Evolutionary conservation across 1,140 invertebrate species (phyloP), one percentile per base, ranked within the genome.

Genomic region (Diploscapter pachys): DNA sequence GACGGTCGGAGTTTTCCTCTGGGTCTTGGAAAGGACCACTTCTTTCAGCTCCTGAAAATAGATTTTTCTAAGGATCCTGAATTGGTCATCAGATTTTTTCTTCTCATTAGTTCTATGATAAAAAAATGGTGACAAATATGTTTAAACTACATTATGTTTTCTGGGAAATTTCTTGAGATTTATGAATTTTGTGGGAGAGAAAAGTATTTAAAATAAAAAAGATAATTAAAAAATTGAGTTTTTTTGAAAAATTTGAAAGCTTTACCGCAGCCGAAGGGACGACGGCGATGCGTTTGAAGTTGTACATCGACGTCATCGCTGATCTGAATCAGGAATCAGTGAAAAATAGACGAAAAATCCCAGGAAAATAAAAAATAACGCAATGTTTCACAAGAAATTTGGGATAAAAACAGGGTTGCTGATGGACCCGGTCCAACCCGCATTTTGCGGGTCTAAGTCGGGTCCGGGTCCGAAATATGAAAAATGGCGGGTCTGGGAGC

Each of bases 1-100:
- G 75, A 99, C 96, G 62, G 96, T 99, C 31, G 96, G 96, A 4
- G 96, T 99, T 88, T 99, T 98, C 6, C 97, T 89, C 88, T 99
- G 96, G 51, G 95, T 98, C 89, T 98, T 99, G 59, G 96, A 99
- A 85, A 99, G 88, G 76, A 96, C 95, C 83, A 99, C 96, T 89
- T 99, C 95, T 78, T 98, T 91, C 81, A 99, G 96, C 84, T 98
- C 96, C 95, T 96, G 87, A 76, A 90, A 78, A 53, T 88, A 86
- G 74, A 82, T 51, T 70, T 52, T 54, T 13, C 48, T 50, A 3
- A 31, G 31, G 31, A 31, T 31, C 31, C 31, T 31, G 31, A 31
- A 31, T 31, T 31, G 31, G 31, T 31, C 31, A 31, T 31, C 31
- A 31, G 31, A 31, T 31, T 31, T 31, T 31, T 31, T 31, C 31